A percentile compares a stretch with the other conserved stretches of the same genome.
These are phyloP conservation scores for Ictalurus furcatus DNA, from an alignment of 2,113 vertebrate species.

Conservation along the genomic window DNA sequence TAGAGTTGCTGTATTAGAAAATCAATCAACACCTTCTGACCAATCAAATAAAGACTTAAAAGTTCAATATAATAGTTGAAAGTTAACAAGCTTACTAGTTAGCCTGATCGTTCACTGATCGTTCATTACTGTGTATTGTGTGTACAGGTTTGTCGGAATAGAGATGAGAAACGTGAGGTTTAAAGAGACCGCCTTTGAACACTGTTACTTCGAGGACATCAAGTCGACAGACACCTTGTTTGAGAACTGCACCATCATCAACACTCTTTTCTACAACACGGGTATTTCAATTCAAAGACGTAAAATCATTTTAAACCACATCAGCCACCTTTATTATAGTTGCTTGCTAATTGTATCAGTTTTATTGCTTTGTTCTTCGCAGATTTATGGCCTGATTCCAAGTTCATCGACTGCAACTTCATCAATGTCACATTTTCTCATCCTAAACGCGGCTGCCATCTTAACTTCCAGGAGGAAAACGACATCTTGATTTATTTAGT, in stretches of 20 bases:
- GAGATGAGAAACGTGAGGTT: slow-evolving; percentile 93
- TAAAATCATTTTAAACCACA: neutral
- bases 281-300: slow-evolving; percentile 66
- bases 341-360: neutral
- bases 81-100: neutral
- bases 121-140: slow-evolving; percentile 14
- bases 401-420: slow-evolving; percentile 87
- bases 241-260: slow-evolving; percentile 91
- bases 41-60: neutral
- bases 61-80: neutral
- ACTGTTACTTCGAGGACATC: slow-evolving; percentile 95
- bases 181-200: slow-evolving; percentile 86
- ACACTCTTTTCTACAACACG: slow-evolving; percentile 90
- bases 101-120: neutral
- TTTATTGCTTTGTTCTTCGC: slow-evolving; percentile 45
- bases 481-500: slow-evolving; percentile 96
- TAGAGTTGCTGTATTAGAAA: neutral
- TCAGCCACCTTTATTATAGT: neutral
- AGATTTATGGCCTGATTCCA: slow-evolving; percentile 87
- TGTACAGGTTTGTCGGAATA: slow-evolving; percentile 86
- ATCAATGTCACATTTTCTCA: slow-evolving; percentile 83
- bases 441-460: slow-evolving; percentile 88
- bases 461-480: slow-evolving; percentile 92
- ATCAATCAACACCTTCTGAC: neutral
- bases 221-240: slow-evolving; percentile 90